These are phyloP conservation scores for Cylloceria caligata DNA, from an alignment of 2,888 invertebrate genomes.

Conservation along the genomic window DNA sequence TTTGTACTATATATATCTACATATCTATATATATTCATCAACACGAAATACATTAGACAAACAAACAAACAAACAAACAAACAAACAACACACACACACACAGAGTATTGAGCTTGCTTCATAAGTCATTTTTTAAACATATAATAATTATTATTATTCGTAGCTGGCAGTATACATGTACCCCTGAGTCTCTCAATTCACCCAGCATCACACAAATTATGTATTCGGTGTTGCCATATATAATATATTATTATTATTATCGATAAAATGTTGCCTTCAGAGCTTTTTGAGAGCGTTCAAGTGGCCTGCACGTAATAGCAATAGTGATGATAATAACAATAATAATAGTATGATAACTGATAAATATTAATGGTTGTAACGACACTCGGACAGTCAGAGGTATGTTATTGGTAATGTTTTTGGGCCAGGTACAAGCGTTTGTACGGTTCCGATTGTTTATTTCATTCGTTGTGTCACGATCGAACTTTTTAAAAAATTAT, in stretches of 20 bases:
- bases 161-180: constrained; percentile 60
- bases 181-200: constrained; percentile 41
- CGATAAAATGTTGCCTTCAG: constrained; percentile 60
- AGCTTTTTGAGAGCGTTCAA: constrained; percentile 77
- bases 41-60: constrained; percentile 27
- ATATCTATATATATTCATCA: constrained; percentile 29
- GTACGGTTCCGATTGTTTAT: background rate
- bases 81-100: constrained; percentile 4
- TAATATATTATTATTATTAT: constrained; percentile 42
- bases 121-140: constrained; percentile 36
- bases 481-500: constrained; percentile 5
- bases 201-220: constrained; percentile 55
- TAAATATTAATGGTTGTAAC: constrained; percentile 37
- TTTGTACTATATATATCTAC: constrained; percentile 18
- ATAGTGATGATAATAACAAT: constrained; percentile 77
- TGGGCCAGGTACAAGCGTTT: background rate
- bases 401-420: constrained; percentile 24
- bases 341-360: constrained; percentile 71
- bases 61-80: background rate
- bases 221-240: constrained; percentile 49
- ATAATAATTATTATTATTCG: constrained; percentile 27
- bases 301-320: constrained; percentile 77
- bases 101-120: constrained; percentile 61
- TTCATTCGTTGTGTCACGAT: constrained; percentile 6
- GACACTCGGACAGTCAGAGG: constrained; percentile 45